Evolutionary conservation across 2,797 vertebrate species (phyloP).

Genomic region (Oceanodroma leucorhoa): DNA sequence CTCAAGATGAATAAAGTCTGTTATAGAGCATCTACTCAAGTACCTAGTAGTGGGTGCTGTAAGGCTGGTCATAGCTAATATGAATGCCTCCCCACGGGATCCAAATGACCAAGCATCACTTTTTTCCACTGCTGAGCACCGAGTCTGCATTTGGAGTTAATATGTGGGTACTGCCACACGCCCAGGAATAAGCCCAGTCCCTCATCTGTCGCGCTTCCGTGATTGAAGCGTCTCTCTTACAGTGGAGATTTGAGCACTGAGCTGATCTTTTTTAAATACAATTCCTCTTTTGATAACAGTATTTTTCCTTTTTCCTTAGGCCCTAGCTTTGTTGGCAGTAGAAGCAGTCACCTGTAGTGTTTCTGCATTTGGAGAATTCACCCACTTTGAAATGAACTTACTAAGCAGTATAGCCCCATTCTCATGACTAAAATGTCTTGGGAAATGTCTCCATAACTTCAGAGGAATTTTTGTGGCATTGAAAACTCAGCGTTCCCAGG

Average conservation of each 20-base stretch:
- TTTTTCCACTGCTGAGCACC: not conserved
- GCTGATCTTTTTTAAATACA: not conserved
- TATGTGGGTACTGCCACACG: not conserved
- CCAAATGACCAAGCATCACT: not conserved
- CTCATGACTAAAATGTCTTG: not conserved
- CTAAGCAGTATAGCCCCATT: not conserved
- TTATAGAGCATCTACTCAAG: not conserved
- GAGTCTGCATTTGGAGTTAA: not conserved
- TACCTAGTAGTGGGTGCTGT: not conserved
- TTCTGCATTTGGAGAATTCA: not conserved
- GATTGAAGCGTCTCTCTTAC: not conserved
- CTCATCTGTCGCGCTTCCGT: not conserved
- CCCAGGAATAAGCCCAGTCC: not conserved
- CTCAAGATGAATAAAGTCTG: not conserved
- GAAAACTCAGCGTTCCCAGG: not conserved
- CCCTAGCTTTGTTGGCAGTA: not conserved
- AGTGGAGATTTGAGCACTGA: not conserved
- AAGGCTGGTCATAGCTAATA: not conserved
- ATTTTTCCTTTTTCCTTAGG: not conserved
- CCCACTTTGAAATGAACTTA: not conserved
- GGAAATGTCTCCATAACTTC: not conserved
- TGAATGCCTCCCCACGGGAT: not conserved
- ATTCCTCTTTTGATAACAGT: not conserved
- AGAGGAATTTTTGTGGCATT: not conserved
- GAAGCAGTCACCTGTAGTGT: not conserved